Evolutionary conservation across 2,888 invertebrate genomes (phyloP).

Genomic region (Vannuccia rotundouncinata): DNA sequence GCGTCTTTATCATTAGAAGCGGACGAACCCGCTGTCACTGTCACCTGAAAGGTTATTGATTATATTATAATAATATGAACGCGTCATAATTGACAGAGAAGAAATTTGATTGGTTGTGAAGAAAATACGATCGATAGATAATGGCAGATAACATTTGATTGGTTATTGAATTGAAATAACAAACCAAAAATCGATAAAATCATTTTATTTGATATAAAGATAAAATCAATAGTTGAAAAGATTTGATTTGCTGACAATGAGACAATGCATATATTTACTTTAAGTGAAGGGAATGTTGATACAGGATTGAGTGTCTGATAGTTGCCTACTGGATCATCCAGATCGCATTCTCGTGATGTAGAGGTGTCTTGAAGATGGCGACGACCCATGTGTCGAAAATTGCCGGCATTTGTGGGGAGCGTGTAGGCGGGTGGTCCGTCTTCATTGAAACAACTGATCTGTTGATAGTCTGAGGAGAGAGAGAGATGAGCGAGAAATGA

Average conservation of each 20-base stretch:
- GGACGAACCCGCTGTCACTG: background rate
- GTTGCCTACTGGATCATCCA: background rate
- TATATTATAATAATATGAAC: no score
- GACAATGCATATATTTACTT: background rate
- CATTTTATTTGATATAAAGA: no score
- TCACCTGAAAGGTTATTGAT: no score
- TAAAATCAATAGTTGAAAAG: no score
- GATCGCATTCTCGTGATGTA: background rate
- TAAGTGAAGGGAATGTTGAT: background rate
- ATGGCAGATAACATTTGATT: no score
- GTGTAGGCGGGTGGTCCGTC: conserved; percentile 6
- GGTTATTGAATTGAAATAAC: no score
- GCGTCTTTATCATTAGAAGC: background rate
- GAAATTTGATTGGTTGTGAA: no score
- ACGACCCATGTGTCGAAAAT: background rate
- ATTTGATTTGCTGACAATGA: background rate
- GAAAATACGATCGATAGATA: no score
- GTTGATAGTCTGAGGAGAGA: background rate
- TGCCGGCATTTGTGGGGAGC: background rate
- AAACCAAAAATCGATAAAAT: no score
- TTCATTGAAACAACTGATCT: background rate
- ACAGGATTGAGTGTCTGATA: conserved; percentile 12
- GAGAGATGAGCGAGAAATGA: no score
- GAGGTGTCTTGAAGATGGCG: background rate
- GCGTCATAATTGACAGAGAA: no score